Base-by-base conservation (phyloP, 64 coral and sea anemone genomes). In the Montipora foliosa region DNA sequence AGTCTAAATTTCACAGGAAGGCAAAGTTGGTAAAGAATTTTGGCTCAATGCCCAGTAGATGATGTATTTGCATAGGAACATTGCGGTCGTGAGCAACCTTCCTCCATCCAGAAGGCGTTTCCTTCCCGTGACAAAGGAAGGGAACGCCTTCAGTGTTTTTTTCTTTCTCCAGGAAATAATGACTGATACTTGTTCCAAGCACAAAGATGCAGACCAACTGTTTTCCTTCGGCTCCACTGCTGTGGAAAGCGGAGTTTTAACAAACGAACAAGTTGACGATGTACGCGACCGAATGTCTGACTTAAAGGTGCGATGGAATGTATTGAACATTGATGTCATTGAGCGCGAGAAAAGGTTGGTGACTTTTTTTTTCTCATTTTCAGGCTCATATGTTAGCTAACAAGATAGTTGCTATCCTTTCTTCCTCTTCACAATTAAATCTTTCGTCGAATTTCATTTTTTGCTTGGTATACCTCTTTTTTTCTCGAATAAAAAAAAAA, bases 311-410 rank as follows among this genome's bases (percentile, higher is more conserved):
- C 88, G 91, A 77, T 97, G 95, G 95, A 92, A 95, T 68, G 71
- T 61, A 8, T 44, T 97, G 14, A 97, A 97, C 45, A 76, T 92
- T 53, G 81, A 80, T 10, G 93, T 81, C 67, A 58, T 97, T 74
- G 55, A 87, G 19, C 85, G 93, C 29, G 92, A 77, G 55, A 94
- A 97, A 21, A 91, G 95, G 95, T 97, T 81, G 75, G 76, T 53
- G 14, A 74, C 29, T 10, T 55, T 64, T 55, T 55, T 7, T 64
- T 64, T 14, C 60, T 14, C 19, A 14, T 5, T 71, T 66, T 66
- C 61, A 15, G 61, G 29, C 29, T 29, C 29, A 29, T 29, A 29
- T 29, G 29, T 29, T 29, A 29, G 29, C 29, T 1, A 29, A 29
- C 29, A 29, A 29, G 29, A 29, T 29, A 29, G 29, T 29, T 29